phyloP scores from a whole-genome alignment of 2,888 invertebrate genomes.

The Cephus pygmeus region DNA sequence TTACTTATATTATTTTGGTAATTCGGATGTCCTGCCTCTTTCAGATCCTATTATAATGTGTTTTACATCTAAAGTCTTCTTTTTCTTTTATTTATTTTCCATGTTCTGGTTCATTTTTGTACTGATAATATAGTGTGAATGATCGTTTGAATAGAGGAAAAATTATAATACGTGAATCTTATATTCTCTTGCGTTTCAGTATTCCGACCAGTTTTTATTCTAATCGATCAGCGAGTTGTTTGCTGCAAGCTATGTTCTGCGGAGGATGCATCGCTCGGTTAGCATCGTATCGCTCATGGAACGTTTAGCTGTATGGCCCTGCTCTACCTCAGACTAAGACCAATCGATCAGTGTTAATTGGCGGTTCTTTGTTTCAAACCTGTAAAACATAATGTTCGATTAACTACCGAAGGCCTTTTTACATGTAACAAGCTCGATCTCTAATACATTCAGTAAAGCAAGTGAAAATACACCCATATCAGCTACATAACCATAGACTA shows the following conservation, averaged over 20 bases:
- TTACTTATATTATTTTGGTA: background rate
- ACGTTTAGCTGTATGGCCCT: background rate
- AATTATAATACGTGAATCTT: background rate
- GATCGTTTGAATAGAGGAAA: background rate
- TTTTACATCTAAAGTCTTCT: background rate
- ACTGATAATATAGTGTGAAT: background rate
- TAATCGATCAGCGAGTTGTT: background rate
- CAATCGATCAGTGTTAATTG: background rate
- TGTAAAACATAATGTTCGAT: background rate
- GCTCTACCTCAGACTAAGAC: background rate
- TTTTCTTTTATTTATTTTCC: background rate
- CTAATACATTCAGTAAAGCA: background rate
- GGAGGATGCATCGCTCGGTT: background rate
- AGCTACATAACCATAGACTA: background rate
- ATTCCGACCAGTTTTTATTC: background rate
- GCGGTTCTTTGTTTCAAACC: background rate
- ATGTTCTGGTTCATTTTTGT: background rate
- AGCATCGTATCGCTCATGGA: background rate
- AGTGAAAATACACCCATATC: background rate
- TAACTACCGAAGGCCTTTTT: background rate
- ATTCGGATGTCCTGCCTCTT: background rate
- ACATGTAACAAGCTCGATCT: background rate
- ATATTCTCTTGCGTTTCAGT: background rate
- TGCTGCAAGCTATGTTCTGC: background rate
- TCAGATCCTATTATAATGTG: background rate